Base-by-base conservation (phyloP, 2,888 invertebrate genomes). In the Brassicogethes aeneus region DNA sequence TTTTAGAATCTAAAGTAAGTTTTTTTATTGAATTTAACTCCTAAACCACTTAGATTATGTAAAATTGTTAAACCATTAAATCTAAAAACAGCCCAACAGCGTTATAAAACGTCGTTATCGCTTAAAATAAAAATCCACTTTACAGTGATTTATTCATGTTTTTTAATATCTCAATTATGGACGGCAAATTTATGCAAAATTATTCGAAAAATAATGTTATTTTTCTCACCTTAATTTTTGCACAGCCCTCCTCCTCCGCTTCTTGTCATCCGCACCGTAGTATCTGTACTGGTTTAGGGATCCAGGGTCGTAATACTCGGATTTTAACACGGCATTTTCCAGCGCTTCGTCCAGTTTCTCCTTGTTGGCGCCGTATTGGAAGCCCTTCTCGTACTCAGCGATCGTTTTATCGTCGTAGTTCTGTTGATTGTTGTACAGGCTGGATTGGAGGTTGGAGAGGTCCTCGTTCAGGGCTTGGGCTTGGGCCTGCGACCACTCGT, bases 261-360 rank as follows among this genome's bases (percentile, higher is more conserved):
- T 57, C 36, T 57, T 54, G 16, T 60, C 62, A 3, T 62, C 63
- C 36, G 49, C 52, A 16, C 43, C 57, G 45, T 62, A 62, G 44
- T 65, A 68, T 47, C 66, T 55, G 44, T 67, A 68, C 45, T 66
- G 66, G 53, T 65, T 66, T 15, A 76, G 69, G 3, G 74, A 70
- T 15, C 74, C 73, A 7, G 77, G 76, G 53, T 77, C 76, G 46
- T 77, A 79, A 44, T 77, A 52, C 55, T 78, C 77, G 7, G 77
- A 74, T 52, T 79, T 73, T 69, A 79, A 70, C 42, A 79, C 74
- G 34, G 78, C 74, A 54, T 78, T 78, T 56, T 79, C 76, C 23
- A 77, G 43, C 15, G 64, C 65, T 43, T 68, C 65, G 47, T 68
- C 66, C 43, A 68, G 45, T 42, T 63, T 62, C 17, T 65, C 66